Percentiles rank a stretch among this genome's conserved stretches.
Conservation (phyloP, 2,888 invertebrate genomes). For the Dryococelus australis region DNA sequence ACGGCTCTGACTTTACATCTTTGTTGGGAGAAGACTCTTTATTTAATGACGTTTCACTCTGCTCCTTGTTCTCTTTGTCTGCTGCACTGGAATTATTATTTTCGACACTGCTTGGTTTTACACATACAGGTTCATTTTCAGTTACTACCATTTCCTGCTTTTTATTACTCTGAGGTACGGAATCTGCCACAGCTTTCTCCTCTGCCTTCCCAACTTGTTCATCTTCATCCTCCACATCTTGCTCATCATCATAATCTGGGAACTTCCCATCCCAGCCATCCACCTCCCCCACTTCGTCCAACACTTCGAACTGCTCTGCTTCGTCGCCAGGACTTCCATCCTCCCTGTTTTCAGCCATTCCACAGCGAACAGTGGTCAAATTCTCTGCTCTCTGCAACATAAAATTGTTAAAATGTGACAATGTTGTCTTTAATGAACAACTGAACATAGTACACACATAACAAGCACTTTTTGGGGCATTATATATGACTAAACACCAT, state of each 20-base stretch:
- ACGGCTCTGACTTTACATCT: not conserved
- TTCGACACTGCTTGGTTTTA: not conserved
- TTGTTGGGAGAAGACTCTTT: no score
- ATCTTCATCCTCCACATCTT: not conserved
- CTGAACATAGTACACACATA: no score
- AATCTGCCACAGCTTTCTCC: not conserved
- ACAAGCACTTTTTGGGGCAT: no score
- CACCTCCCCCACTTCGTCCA: conserved; percentile 8
- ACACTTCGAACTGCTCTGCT: not conserved
- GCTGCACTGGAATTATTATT: no score
- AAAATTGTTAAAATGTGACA: no score
- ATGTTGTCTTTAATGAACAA: no score
- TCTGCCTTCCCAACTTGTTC: not conserved
- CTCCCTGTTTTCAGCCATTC: no score
- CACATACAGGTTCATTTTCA: not conserved
- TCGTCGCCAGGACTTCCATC: not conserved
- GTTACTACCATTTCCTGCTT: not conserved
- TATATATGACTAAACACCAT: no score
- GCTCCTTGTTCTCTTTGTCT: no score
- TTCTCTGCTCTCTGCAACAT: not conserved
- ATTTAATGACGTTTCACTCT: no score
- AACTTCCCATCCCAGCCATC: not conserved
- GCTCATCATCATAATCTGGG: not conserved
- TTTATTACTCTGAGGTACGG: not conserved
- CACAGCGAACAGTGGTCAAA: not conserved